Evolutionary conservation across 2,113 vertebrate species (phyloP), one percentile per base, ranked within the genome.

Genomic region (Pseudois nayaur): DNA sequence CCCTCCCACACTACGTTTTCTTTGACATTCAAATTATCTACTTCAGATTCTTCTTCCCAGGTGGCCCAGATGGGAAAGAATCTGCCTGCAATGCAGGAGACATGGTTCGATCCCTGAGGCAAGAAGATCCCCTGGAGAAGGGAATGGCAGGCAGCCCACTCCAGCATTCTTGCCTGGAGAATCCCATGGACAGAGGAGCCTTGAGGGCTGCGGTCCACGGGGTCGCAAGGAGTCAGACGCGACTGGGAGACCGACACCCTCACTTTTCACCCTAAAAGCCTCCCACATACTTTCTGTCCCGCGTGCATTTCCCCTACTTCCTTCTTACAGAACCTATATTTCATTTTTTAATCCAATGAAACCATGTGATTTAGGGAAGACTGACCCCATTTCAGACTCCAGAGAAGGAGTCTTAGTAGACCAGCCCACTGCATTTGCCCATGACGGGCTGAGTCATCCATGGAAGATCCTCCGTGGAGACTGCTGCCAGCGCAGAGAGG

Each of bases 121-220:
- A 40, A n/a, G n/a, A 71, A 12, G 67, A 71, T 23, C 19, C 67
- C 67, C n/a, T 40, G 67, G n/a, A 71, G n/a, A 23, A 71, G 67
- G 67, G 67, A 6, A 23, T 23, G 67, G n/a, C 19, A 23, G 67
- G 67, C 67, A 71, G 6, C 10, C n/a, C 19, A 6, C 67, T 12
- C 67, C 19, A 40, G 9, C 12, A 5, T 23, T 71, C 67, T 23
- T 71, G 67, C n/a, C 67, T 71, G 67, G 17, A 71, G 67, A 71
- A 71, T 40, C 21, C 19, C 67, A 71, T 0, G 8, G n/a, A 21
- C 33, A 5, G 8, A 67, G n/a, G 33, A n/a, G 33, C n/a, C 1
- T 36, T 2, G 2, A 3, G 0, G n/a, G n/a, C 67, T 71, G 67
- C n/a, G 1, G n/a, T 40, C n/a, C 67, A 40, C 0, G n/a, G n/a